Base-by-base conservation (phyloP, 2,113 vertebrate genomes). In the Vulpes vulpes region DNA sequence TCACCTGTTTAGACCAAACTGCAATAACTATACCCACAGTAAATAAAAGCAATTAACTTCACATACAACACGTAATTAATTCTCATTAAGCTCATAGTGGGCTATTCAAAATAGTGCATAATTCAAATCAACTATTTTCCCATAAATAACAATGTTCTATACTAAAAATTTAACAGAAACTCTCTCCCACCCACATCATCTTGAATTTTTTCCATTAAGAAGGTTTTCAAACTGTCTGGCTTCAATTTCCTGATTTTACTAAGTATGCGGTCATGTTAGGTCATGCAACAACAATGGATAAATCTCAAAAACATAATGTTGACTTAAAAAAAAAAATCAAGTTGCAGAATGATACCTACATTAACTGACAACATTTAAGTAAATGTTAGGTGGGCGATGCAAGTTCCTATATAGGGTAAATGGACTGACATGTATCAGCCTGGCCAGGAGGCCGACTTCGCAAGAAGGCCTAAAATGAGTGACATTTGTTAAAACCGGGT, bases 1-100 rank as follows among this genome's bases (percentile, higher is more conserved):
- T 99, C 99, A 98, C 98, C 98, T 98, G 97, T 98, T 93, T 96
- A 91, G 96, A 85, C 97, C 97, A 96, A 98, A 98, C 97, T 89
- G 86, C 67, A 95, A 32, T 80, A 94, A 96, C 71, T 95, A 95
- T 3, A 89, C 43, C 55, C 81, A 71, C 0, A 84, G 82, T 89
- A 97, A 97, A 97, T 76, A 97, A 90, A 97, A 98, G 95, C 92
- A 95, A 78, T 62, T n/a, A 95, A 71, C 15, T 96, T 95, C 53
- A 69, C 84, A 87, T 78, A 78, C 8, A 43, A 78, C 69, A 32
- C 20, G 20, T 32, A 78, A 95, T 81, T 87, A 71, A 80, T 74
- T 94, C 25, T 79, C 51, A 62, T 69, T 93, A 81, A 76, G 35
- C 51, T 94, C 60, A 91, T 79, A 85, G 0, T 59, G 43, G 6